Conservation (phyloP, 1,140 invertebrate species). For the Zophobas morio region DNA sequence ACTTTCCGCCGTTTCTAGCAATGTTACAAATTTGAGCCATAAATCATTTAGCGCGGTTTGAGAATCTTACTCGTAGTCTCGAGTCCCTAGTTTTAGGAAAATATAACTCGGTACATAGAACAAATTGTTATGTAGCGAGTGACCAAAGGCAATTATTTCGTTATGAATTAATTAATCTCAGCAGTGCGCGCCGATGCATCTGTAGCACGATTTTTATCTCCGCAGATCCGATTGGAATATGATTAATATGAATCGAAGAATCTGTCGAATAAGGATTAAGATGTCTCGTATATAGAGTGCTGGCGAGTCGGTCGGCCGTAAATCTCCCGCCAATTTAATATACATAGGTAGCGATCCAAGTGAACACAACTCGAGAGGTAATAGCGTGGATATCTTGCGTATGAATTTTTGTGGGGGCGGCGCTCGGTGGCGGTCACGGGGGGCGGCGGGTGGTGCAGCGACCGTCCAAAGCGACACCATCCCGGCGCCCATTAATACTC, state of each 20-base stretch:
- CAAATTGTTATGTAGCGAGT: neutral
- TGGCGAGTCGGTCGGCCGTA: conserved; percentile 19
- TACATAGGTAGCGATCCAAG: neutral
- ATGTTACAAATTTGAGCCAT: too few species aligned
- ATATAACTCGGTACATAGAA: neutral
- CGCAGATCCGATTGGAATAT: conserved; percentile 12
- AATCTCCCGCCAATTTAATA: conserved; percentile 33
- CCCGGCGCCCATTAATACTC: conserved; percentile 65
- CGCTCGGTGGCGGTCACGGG: conserved; percentile 4
- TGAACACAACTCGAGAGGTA: neutral
- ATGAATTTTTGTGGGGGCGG: conserved; percentile 23
- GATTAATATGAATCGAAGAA: conserved; percentile 29
- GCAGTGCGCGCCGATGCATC: neutral
- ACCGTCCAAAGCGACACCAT: conserved; percentile 38
- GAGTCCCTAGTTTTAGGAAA: too few species aligned
- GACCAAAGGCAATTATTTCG: neutral
- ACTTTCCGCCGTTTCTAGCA: too few species aligned
- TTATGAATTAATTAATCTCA: conserved; percentile 6
- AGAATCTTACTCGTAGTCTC: too few species aligned
- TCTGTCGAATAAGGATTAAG: conserved; percentile 35
- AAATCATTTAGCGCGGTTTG: too few species aligned
- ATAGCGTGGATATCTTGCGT: conserved; percentile 19
- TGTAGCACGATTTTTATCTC: conserved; percentile 10
- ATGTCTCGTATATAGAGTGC: conserved; percentile 5
- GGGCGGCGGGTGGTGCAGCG: conserved; percentile 26